Base-by-base conservation (phyloP, 2,113 vertebrate genomes). In the Melanerpes aurifrons region DNA sequence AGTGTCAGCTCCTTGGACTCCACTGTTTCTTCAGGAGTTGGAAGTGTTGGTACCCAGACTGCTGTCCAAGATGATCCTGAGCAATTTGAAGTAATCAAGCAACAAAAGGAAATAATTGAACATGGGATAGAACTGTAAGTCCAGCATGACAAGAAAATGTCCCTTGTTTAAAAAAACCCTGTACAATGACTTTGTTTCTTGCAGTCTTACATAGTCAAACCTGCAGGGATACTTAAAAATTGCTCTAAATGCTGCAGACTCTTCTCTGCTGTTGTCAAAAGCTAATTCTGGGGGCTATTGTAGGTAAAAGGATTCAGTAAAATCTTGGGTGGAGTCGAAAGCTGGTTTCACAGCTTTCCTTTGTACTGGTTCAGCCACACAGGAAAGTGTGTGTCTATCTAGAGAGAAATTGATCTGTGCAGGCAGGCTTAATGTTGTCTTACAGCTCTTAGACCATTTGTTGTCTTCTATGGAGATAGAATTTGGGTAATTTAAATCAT, bases 81-180 rank as follows among this genome's bases (percentile, higher is more conserved):
- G 94, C 99, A 99, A 96, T 99, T 98, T 85, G 99, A 99, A 97
- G 99, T 99, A 74, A 99, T 99, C 96, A 99, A 99, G 88, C 99
- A 99, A 90, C 99, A 99, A 96, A 99, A 99, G 94, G 99, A 99
- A 84, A 99, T 99, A 95, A 99, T 99, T 40, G 99, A 99, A 90
- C 98, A 99, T 6, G 99, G 99, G 94, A 99, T 99, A 37, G 98
- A 99, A 88, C 97, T 99, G 99, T 99, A 97, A 98, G 99, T 95
- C 32, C 20, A 77, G 5, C 43, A 15, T 62, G 57, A 75, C 32
- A 54, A 58, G 32, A 80, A 75, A 61, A 35, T 10, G 40, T 76
- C 13, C 28, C 6, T 48, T n/a, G 47, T 58, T 13, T 35, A 74
- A 56, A 66, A 66, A 56, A 48, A 4, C 37, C 50, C 3, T 21